Conservation (phyloP, 2,113 vertebrate genomes). For the Coptodon bakossiorum region DNA sequence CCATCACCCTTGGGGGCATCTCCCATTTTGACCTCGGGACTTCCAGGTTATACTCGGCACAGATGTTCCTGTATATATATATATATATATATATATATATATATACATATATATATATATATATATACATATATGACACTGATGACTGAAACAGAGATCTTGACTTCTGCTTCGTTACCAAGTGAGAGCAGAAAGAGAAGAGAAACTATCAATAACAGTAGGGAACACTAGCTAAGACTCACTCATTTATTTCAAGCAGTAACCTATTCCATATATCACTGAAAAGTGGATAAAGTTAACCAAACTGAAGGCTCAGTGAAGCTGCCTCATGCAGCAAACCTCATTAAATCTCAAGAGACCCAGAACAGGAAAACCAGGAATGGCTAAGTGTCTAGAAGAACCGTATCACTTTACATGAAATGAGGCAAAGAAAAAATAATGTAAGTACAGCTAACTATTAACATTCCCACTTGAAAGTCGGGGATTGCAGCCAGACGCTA, state of each 20-base stretch:
- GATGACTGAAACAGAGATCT: not conserved
- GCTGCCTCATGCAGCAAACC: not conserved
- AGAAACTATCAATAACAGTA: conserved; percentile 36
- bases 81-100: no score
- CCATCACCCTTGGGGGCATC: no score
- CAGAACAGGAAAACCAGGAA: not conserved
- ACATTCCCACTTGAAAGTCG: not conserved
- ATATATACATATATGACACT: no score
- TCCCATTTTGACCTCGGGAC: no score
- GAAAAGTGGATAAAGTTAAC: conserved; percentile 44
- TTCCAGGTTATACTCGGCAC: no score
- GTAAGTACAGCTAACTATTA: not conserved
- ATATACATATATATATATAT: no score
- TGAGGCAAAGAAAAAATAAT: not conserved
- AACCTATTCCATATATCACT: conserved; percentile 14
- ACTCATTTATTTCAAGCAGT: conserved; percentile 37
- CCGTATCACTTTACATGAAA: not conserved
- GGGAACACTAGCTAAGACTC: conserved; percentile 25
- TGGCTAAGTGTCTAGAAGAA: not conserved
- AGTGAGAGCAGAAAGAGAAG: not conserved
- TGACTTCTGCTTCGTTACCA: not conserved
- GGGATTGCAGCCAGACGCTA: not conserved
- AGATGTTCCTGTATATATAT: no score
- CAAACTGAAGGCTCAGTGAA: conserved; percentile 12
- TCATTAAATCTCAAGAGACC: conserved; percentile 16